A percentile compares a stretch with the other conserved stretches of the same genome.
These are phyloP conservation scores for Drosophila buzzatii DNA, from an alignment of 2,888 invertebrate species.

Conservation along the genomic window DNA sequence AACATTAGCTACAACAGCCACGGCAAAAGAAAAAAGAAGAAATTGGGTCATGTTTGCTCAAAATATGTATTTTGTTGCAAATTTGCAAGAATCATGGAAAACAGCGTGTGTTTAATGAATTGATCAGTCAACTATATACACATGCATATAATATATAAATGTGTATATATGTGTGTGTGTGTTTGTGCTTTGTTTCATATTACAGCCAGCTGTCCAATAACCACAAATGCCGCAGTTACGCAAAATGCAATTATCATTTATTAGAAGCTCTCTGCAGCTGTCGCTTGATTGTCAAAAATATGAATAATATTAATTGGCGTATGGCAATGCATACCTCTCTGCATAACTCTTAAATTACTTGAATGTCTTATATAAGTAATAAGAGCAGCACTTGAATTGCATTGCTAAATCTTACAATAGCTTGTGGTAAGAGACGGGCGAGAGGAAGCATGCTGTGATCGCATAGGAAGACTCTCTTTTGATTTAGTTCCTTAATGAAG, in stretches of 20 bases:
- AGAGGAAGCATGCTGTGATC: no score
- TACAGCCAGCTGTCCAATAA: constrained; percentile 34
- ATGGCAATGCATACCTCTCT: neutral
- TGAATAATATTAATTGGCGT: neutral
- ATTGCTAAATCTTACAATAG: no score
- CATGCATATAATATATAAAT: neutral
- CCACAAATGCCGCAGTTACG: constrained; percentile 59
- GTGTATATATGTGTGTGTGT: neutral
- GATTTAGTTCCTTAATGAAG: no score
- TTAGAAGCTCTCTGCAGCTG: constrained; percentile 54
- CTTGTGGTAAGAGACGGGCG: neutral
- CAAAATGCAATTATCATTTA: constrained; percentile 44
- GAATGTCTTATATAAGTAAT: neutral
- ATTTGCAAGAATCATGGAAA: constrained; percentile 74
- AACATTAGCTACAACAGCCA: neutral
- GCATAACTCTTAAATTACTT: neutral
- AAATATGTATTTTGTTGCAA: constrained; percentile 63
- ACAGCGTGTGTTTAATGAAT: constrained; percentile 77
- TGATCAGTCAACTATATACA: constrained; percentile 47
- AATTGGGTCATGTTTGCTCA: constrained; percentile 76
- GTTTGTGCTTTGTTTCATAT: constrained; percentile 49
- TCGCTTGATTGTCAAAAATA: constrained; percentile 32
- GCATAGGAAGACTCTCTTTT: no score
- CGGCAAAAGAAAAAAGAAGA: constrained; percentile 29
- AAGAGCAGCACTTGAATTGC: neutral